phyloP scores from a whole-genome alignment of 2,797 vertebrate species.

The Gobionotothen gibberifrons region DNA sequence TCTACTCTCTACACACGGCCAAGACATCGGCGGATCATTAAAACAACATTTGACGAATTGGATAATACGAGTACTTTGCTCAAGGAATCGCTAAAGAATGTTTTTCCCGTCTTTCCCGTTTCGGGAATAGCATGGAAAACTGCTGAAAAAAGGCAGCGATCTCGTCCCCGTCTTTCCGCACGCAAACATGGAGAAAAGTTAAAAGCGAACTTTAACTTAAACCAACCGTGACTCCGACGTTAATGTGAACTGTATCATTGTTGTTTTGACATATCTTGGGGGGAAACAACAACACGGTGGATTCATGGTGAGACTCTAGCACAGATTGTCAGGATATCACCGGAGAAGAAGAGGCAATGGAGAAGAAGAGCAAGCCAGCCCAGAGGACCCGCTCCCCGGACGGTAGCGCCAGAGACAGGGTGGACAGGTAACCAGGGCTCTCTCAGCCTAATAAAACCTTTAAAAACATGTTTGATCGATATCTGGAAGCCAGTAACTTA shows the following conservation, averaged over 20 bases:
- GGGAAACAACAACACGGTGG: neutral
- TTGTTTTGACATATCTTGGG: neutral
- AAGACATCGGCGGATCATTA: neutral
- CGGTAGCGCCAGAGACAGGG: constrained; percentile 62
- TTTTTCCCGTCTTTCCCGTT: neutral
- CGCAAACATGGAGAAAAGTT: constrained; percentile 59
- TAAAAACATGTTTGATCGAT: fast-evolving
- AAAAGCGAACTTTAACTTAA: neutral
- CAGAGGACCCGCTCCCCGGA: constrained; percentile 26
- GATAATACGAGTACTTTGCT: neutral
- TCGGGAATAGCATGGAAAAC: constrained; percentile 25
- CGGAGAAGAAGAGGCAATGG: constrained; percentile 61
- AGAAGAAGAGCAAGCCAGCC: constrained; percentile 51
- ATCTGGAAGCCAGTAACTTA: neutral
- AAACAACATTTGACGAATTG: no score
- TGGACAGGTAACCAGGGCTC: constrained; percentile 69
- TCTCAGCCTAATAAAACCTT: neutral
- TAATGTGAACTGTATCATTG: neutral
- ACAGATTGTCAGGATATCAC: constrained; percentile 2
- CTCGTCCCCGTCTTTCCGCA: neutral
- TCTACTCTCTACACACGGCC: constrained; percentile 6
- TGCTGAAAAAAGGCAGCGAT: constrained; percentile 16
- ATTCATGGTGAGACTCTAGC: constrained; percentile 15
- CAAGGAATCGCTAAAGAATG: no score
- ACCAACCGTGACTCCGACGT: neutral